Evolutionary conservation across 2,113 vertebrate species (phyloP).

Genomic region (Rattus norvegicus): DNA sequence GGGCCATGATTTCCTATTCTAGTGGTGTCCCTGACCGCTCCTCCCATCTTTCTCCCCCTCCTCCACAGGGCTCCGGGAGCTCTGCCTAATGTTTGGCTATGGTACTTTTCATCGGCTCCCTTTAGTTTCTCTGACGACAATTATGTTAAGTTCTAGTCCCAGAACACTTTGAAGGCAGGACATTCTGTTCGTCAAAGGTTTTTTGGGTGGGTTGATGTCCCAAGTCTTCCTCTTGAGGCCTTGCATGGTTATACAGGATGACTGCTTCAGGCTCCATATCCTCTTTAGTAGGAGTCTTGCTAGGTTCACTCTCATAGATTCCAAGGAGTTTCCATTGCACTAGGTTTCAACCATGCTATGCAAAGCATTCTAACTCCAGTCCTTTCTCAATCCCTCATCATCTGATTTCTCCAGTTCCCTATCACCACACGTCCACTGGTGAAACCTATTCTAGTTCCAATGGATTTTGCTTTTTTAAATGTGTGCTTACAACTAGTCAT

Average conservation of each 20-base stretch:
- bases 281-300: background rate
- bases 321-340: background rate
- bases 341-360: background rate
- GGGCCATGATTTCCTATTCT: background rate
- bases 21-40: background rate
- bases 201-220: background rate
- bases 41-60: background rate
- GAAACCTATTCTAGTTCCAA: background rate
- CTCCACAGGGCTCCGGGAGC: background rate
- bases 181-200: background rate
- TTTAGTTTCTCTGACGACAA: background rate
- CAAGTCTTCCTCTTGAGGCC: background rate
- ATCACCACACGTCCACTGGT: background rate
- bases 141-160: background rate
- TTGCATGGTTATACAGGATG: background rate
- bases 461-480: conserved; percentile 16
- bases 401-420: background rate
- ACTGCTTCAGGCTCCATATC: background rate
- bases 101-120: background rate
- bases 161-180: background rate
- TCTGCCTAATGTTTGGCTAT: background rate
- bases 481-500: conserved; percentile 39
- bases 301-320: background rate
- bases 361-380: background rate
- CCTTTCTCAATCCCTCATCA: background rate